Conservation (phyloP, 2,797 vertebrate genomes). For the Rhinophrynus dorsalis region DNA sequence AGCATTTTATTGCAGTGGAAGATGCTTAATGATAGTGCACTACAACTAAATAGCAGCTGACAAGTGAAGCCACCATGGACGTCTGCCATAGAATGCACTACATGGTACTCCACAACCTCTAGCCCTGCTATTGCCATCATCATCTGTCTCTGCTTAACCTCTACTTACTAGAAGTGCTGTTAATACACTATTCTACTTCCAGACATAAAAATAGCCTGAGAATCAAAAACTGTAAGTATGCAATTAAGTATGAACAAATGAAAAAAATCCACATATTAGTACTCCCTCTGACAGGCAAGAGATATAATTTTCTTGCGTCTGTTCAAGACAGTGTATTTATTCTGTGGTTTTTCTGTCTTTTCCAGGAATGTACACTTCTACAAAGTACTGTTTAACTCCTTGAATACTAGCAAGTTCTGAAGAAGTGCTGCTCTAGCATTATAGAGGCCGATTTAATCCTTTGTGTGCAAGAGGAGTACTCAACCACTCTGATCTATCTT, state of each 20-base stretch:
- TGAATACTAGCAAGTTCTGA: too few species aligned
- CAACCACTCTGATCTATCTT: too few species aligned
- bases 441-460: too few species aligned
- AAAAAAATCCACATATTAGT: constrained; percentile 19
- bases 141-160: constrained; percentile 28
- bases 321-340: constrained; percentile 12
- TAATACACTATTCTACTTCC: background rate
- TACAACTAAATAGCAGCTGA: constrained; percentile 30
- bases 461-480: too few species aligned
- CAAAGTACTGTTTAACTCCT: too few species aligned
- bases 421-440: too few species aligned
- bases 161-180: constrained; percentile 13
- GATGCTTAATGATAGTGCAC: constrained; percentile 25
- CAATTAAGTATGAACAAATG: constrained; percentile 39
- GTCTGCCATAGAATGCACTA: background rate
- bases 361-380: background rate
- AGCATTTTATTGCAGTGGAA: background rate
- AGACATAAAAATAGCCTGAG: constrained; percentile 32
- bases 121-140: constrained; percentile 24
- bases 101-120: constrained; percentile 20
- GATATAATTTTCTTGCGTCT: constrained; percentile 33
- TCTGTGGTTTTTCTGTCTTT: constrained; percentile 16
- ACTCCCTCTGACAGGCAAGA: constrained; percentile 29
- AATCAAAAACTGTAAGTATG: constrained; percentile 19
- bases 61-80: constrained; percentile 13